Percentiles rank a stretch among this genome's conserved stretches.
Conservation (phyloP, 2,113 vertebrate species). For the Tursiops truncatus region DNA sequence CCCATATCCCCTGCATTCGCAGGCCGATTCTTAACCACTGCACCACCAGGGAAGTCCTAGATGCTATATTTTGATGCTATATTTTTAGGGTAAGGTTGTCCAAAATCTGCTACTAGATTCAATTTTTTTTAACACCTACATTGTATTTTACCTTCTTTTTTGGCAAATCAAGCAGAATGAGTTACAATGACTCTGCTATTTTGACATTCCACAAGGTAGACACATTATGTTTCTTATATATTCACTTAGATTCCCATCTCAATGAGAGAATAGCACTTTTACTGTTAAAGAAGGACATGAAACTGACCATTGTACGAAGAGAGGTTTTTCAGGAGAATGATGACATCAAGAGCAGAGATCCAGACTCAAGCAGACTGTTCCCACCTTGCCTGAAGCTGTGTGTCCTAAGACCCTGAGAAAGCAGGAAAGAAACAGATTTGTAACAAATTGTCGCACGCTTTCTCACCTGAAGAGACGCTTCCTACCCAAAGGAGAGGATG, state of each 20-base stretch:
- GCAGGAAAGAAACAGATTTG: background rate
- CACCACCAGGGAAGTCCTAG: too few relatives aligned
- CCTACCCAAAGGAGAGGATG: background rate
- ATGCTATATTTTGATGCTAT: background rate
- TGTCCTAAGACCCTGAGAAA: background rate
- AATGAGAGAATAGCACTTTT: background rate
- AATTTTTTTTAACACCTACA: background rate
- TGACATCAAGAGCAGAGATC: background rate
- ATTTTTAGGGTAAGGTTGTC: background rate
- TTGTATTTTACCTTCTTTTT: background rate
- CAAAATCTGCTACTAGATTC: background rate
- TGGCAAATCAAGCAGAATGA: slow-evolving; percentile 46
- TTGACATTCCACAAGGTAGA: background rate
- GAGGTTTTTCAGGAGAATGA: background rate
- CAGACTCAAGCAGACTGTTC: background rate
- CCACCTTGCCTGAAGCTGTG: background rate
- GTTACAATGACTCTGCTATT: background rate
- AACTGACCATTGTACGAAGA: background rate
- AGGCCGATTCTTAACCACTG: too few relatives aligned
- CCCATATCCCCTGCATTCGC: too few relatives aligned
- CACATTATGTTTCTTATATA: background rate
- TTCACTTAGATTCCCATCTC: background rate
- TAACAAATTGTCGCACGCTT: background rate
- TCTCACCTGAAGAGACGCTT: background rate
- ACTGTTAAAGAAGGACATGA: background rate